Base-by-base conservation (phyloP, 2,797 vertebrate species). In the Nothura maculosa region DNA sequence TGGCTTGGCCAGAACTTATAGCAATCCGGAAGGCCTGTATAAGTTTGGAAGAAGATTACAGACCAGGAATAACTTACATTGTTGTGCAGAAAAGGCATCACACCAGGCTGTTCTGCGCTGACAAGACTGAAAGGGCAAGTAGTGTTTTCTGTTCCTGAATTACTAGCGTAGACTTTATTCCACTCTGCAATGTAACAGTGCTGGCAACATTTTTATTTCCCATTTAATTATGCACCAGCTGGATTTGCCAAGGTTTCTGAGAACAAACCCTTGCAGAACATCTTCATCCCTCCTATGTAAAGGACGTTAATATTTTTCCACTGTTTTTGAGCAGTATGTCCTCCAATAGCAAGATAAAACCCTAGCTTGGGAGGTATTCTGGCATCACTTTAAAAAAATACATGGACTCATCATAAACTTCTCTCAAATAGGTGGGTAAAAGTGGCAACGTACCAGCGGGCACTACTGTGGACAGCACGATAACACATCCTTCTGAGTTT, bases 81-180 rank as follows among this genome's bases (percentile, higher is more conserved):
- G 99, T 99, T 89, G 99, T 99, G 68, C 99, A 99, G 98, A 99
- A 99, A 90, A 99, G 99, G 57, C 99, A 99, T 94, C 99, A 99
- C 97, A 99, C 99, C 27, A 98, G 99, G 54, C 99, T 99, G 21
- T 99, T 99, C 97, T 99, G 99, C 96, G 99, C 99, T 1, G 99
- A 99, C 97, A 99, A 99, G 98, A 99, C 99, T 8, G 99, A 99
- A 98, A 97, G 99, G 98, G 99, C 99, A 97, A 96, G 98, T 97
- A 89, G 60, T 25, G 62, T 55, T 86, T 82, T 80, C 75, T 85
- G 82, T 81, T 83, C 76, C 66, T 73, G 73, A 94, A 75, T 90
- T 62, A 81, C 76, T 91, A 17, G 79, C 48, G 80, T 94, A 82
- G 92, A 93, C 92, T 92, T 89, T 85, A 73, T 89, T 67, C 76